Base-by-base conservation (phyloP, 2,888 invertebrate genomes). In the Adelphocoris suturalis region DNA sequence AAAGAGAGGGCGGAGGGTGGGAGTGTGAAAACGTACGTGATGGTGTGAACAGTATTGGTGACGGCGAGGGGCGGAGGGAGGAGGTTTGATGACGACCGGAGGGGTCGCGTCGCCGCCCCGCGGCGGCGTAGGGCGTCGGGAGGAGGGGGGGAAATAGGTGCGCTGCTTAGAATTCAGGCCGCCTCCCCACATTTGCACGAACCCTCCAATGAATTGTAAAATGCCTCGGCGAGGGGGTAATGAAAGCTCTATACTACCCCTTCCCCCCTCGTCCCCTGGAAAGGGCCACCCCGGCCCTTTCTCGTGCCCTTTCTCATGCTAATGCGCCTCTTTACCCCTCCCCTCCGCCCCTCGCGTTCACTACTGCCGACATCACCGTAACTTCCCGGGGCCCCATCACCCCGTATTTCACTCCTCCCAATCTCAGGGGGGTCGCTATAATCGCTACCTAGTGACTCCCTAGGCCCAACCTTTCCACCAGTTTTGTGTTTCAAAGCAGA, bases 121-220 rank as follows among this genome's bases (percentile, higher is more conserved):
- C 4, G 81, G 47, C 19, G 11, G 9, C 13, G 84, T n/a, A 84
- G 61, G 16, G 61, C 4, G 2, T 13, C 52, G 37, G 78, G 46
- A 19, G 78, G 78, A 52, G 78, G 16, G 47, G 46, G 78, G 52
- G 23, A 23, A 27, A 82, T 82, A 82, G 82, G 82, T 76, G 76
- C 19, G 86, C 86, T 86, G 76, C 57, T 86, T 86, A 86, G 52
- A 86, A 86, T 86, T 86, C 86, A 86, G 75, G 46, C 23, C 76
- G 52, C 47, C 85, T 19, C 47, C 76, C 86, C 75, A 76, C 86
- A 86, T 76, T 76, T 76, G 86, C 86, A 68, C 86, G 86, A 76
- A 47, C 85, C 85, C 86, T 86, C 86, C 86, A 86, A 86, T 86
- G 86, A 86, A 86, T 86, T 76, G 86, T 76, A 86, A 86, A 86